These are phyloP conservation scores for Capromys pilorides DNA, from an alignment of 2,797 vertebrate species.

Conservation along the genomic window DNA sequence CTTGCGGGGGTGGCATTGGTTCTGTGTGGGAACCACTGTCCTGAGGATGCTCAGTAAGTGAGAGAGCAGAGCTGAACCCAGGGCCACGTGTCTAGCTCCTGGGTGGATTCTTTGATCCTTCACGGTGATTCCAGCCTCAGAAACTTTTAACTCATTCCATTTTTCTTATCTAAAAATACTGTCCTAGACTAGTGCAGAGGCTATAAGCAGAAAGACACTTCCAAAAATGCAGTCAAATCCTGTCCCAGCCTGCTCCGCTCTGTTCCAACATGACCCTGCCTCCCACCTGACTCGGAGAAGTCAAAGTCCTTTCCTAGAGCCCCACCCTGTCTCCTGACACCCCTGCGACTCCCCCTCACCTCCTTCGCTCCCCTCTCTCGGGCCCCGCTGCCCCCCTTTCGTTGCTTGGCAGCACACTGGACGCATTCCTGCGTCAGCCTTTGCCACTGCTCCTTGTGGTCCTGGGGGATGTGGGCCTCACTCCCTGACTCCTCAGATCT, in stretches of 20 bases:
- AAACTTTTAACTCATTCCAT: neutral
- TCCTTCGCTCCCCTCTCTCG: no score
- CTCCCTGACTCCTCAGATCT: neutral
- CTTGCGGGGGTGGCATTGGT: neutral
- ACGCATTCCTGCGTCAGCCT: neutral
- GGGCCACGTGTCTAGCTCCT: neutral
- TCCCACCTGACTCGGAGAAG: neutral
- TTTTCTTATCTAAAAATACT: neutral
- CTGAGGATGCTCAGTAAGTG: neutral
- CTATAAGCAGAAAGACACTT: neutral
- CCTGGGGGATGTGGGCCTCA: neutral
- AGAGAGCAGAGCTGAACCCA: neutral
- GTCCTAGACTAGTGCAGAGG: neutral
- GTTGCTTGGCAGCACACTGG: neutral
- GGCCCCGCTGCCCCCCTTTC: neutral
- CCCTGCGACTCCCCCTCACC: neutral
- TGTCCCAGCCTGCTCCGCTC: neutral
- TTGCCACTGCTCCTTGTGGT: neutral
- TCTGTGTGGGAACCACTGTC: neutral
- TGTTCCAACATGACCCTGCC: neutral
- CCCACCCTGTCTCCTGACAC: neutral
- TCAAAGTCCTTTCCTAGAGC: neutral
- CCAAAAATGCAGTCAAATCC: neutral
- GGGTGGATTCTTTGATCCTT: neutral
- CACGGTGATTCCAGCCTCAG: neutral